Conservation (phyloP, 1,140 invertebrate species). For the Paraescarpia echinospica region DNA sequence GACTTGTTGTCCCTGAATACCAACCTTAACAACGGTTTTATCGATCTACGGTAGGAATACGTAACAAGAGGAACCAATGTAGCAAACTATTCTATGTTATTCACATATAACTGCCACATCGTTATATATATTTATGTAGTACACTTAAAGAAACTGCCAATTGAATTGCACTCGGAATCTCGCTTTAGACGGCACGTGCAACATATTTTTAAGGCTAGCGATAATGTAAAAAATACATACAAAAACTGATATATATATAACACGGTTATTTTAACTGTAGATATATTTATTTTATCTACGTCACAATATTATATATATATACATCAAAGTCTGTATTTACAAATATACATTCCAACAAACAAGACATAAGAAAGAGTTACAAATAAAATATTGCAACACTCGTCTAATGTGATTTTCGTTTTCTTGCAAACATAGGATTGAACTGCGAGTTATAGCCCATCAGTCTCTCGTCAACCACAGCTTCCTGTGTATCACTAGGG, state of each 20-base stretch:
- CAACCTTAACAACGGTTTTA: background rate
- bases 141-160: background rate
- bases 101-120: too few species aligned
- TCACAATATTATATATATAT: background rate
- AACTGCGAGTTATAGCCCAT: constrained; percentile 91
- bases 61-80: too few species aligned
- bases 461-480: constrained; percentile 54
- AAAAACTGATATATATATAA: background rate
- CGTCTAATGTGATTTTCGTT: constrained; percentile 21
- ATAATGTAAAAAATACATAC: background rate
- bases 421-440: constrained; percentile 68
- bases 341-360: background rate
- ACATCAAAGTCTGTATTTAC: background rate
- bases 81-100: too few species aligned
- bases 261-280: background rate
- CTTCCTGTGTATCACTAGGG: constrained; percentile 35
- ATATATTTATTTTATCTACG: background rate
- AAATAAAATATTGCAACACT: background rate
- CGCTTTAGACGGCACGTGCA: background rate
- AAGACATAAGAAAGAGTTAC: background rate
- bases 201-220: background rate
- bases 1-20: background rate
- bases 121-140: too few species aligned
- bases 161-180: background rate
- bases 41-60: too few species aligned